Conservation (phyloP, 1,140 invertebrate species). For the Drosophila ohnishii region DNA sequence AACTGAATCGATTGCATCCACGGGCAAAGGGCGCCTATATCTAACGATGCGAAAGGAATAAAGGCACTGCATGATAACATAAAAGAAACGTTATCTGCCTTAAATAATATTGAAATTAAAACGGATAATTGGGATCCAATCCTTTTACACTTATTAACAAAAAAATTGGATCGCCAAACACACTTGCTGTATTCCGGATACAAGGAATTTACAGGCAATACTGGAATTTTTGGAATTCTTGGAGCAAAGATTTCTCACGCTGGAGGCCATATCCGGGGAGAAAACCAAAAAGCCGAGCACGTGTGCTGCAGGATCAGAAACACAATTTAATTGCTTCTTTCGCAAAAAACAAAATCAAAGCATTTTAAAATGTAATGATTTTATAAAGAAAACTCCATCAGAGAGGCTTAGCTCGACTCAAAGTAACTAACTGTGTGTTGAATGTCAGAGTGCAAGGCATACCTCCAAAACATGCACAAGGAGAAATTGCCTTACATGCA, state of each 20-base stretch:
- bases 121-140: too few relatives aligned
- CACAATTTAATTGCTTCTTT: background rate
- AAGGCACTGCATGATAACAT: background rate
- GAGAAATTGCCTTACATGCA: background rate
- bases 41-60: background rate
- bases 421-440: too few relatives aligned
- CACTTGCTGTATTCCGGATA: too few relatives aligned
- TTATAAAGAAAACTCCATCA: background rate
- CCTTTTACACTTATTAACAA: too few relatives aligned
- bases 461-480: background rate
- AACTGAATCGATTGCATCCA: background rate
- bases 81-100: too few relatives aligned
- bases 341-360: background rate
- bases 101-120: too few relatives aligned
- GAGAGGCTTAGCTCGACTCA: too few relatives aligned
- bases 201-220: too few relatives aligned
- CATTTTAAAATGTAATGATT: slow-evolving; percentile 4
- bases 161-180: background rate
- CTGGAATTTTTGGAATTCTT: too few relatives aligned
- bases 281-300: background rate
- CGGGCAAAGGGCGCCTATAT: background rate
- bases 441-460: too few relatives aligned
- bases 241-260: too few relatives aligned
- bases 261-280: background rate
- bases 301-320: background rate